These are phyloP conservation scores for Achlya flavicornis DNA, from an alignment of 2,888 invertebrate genomes.

Conservation along the genomic window DNA sequence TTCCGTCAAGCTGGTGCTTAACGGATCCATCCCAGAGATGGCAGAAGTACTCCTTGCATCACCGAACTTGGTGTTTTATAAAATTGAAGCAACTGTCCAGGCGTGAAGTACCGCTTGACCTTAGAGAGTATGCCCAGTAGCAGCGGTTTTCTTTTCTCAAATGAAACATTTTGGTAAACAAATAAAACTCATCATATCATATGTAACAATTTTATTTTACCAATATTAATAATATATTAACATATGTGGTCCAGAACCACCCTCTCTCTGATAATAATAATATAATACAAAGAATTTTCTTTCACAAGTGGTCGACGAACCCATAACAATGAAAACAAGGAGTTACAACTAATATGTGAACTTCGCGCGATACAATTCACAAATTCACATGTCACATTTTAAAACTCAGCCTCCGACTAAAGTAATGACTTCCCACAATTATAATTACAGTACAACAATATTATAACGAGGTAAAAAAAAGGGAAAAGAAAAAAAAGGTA, in stretches of 20 bases:
- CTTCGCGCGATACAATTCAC: conserved; percentile 25
- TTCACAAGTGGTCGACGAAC: conserved; percentile 77
- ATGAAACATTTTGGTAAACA: conserved; percentile 41
- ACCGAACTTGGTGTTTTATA: too few relatives aligned
- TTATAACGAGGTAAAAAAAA: conserved; percentile 75
- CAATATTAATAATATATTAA: conserved; percentile 84
- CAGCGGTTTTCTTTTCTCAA: conserved; percentile 19
- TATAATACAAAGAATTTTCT: conserved; percentile 80
- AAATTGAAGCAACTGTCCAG: too few relatives aligned
- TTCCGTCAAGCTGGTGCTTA: too few relatives aligned
- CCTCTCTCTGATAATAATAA: conserved; percentile 76
- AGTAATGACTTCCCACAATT: conserved; percentile 53
- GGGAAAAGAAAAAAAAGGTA: conserved; percentile 59
- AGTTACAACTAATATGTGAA: conserved; percentile 61
- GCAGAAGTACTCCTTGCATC: too few relatives aligned
- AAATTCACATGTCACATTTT: conserved; percentile 54
- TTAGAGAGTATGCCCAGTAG: too few relatives aligned
- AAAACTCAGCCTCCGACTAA: conserved; percentile 56
- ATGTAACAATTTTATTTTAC: conserved; percentile 84
- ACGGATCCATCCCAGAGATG: too few relatives aligned
- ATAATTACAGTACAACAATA: conserved; percentile 60
- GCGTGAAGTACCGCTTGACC: too few relatives aligned
- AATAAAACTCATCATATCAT: conserved; percentile 48
- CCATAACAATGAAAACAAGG: conserved; percentile 81
- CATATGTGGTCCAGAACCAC: conserved; percentile 82